These are phyloP conservation scores for Nannoperca obscura DNA, from an alignment of 2,797 vertebrate genomes.

Conservation along the genomic window DNA sequence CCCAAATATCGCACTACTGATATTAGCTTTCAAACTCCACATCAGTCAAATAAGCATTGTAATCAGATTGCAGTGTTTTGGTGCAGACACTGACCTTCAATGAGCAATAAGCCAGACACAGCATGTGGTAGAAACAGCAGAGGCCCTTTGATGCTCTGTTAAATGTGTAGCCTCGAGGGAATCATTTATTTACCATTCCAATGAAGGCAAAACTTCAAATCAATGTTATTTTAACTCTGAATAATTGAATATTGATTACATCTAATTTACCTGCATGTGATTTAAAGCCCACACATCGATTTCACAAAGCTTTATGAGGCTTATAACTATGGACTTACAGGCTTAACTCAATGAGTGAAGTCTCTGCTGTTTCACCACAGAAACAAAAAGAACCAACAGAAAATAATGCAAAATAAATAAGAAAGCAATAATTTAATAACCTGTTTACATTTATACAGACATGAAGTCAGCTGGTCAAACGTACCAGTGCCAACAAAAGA, in stretches of 20 bases:
- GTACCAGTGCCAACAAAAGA: constrained; percentile 43
- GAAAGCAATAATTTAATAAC: constrained; percentile 82
- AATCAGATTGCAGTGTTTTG: constrained; percentile 14
- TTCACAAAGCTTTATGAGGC: constrained; percentile 13
- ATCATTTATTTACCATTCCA: constrained; percentile 38
- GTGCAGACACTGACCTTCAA: background rate
- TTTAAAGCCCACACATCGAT: constrained; percentile 20
- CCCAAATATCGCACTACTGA: background rate
- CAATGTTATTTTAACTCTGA: constrained; percentile 40
- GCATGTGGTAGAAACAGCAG: constrained; percentile 36
- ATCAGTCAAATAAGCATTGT: background rate
- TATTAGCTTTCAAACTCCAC: background rate
- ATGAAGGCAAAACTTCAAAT: constrained; percentile 3
- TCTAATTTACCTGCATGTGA: constrained; percentile 27
- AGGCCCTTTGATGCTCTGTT: constrained; percentile 9
- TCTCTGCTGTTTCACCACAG: constrained; percentile 50
- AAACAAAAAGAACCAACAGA: constrained; percentile 9
- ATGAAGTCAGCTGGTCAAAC: constrained; percentile 49
- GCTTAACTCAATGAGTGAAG: constrained; percentile 12
- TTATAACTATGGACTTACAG: background rate
- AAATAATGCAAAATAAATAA: constrained; percentile 57
- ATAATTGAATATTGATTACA: constrained; percentile 61
- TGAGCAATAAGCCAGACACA: constrained; percentile 29
- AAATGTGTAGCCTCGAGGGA: constrained; percentile 20
- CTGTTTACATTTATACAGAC: constrained; percentile 80